These are phyloP conservation scores for Melieria crassipennis DNA, from an alignment of 2,888 invertebrate species.

Conservation along the genomic window DNA sequence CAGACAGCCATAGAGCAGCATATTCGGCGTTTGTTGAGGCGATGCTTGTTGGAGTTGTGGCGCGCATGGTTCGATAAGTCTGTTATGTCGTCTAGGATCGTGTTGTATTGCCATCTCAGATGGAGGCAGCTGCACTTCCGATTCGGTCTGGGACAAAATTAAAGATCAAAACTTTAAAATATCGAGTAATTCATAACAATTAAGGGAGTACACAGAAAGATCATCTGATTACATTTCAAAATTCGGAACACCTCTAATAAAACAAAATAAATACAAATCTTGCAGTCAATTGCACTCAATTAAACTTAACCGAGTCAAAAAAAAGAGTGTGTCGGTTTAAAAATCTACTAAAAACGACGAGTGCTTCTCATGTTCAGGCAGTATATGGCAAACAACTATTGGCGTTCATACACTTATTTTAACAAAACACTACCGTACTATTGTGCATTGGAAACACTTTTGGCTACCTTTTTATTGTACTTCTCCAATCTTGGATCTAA, in stretches of 20 bases:
- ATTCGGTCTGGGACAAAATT: neutral
- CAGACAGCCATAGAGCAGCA: constrained; percentile 47
- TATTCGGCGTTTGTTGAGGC: constrained; percentile 41
- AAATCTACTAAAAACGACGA: too few species aligned
- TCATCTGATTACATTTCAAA: too few species aligned
- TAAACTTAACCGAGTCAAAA: too few species aligned
- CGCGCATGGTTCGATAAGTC: neutral
- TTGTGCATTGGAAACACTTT: too few species aligned
- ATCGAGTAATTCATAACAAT: too few species aligned
- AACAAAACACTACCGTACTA: neutral
- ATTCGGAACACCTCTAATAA: too few species aligned
- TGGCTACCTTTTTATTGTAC: constrained; percentile 39
- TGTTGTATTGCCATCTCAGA: neutral
- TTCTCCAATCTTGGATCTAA: constrained; percentile 43
- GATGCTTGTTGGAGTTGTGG: constrained; percentile 22
- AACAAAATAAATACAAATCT: too few species aligned
- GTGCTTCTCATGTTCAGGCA: too few species aligned
- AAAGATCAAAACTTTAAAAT: too few species aligned
- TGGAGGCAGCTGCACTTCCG: neutral
- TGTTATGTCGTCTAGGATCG: constrained; percentile 20
- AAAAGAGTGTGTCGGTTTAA: too few species aligned
- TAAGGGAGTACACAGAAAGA: too few species aligned
- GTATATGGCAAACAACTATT: neutral
- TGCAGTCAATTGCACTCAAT: too few species aligned
- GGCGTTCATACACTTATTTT: neutral